Base-by-base conservation (phyloP, 2,888 invertebrate genomes). In the Archaeoteleia sp. region DNA sequence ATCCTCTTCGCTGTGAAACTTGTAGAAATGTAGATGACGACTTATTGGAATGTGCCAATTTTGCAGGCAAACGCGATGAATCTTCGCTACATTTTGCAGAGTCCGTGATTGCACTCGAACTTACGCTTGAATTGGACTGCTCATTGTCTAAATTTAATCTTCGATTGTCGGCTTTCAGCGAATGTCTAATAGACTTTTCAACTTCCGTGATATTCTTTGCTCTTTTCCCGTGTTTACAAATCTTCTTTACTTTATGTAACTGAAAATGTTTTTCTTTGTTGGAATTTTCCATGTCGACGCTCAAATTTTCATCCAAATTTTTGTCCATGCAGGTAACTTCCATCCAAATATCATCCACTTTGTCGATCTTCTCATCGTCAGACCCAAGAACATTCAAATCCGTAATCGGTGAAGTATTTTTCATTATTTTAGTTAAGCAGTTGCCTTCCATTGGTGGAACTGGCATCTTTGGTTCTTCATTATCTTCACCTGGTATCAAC, bases 271-370 rank as follows among this genome's bases (percentile, higher is more conserved):
- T 63, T 17, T 60, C 58, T 8, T 43, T 69, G 0, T 12, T 34
- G 1, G 10, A 15, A 20, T 12, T 51, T 12, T 43, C 46, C 1
- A 17, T 1, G 1, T 66, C 57, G 6, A 6, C 2, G 0, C 39
- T 17, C 27, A 43, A 49, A 61, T 37, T 69, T 13, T 34, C 54
- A 23, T 61, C 51, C 10, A 62, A 15, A 13, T 43, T 46, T 25
- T 65, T 71, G 9, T 76, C 74, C 6, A 77, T 69, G n/a, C 70
- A 70, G 7, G 65, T 53, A 2, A 80, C 74, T 32, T 79, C 75
- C 48, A 73, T 67, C 81, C 82, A 81, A 13, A 77, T 75, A 15
- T 80, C 78, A 30, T 79, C 76, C 15, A 75, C 76, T 43, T 78
- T 76, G n/a, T 76, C 75, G n/a, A 72, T 53, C 2, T 73, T 73